Base-by-base conservation (phyloP, 2,888 invertebrate genomes). In the Andrena camellia region DNA sequence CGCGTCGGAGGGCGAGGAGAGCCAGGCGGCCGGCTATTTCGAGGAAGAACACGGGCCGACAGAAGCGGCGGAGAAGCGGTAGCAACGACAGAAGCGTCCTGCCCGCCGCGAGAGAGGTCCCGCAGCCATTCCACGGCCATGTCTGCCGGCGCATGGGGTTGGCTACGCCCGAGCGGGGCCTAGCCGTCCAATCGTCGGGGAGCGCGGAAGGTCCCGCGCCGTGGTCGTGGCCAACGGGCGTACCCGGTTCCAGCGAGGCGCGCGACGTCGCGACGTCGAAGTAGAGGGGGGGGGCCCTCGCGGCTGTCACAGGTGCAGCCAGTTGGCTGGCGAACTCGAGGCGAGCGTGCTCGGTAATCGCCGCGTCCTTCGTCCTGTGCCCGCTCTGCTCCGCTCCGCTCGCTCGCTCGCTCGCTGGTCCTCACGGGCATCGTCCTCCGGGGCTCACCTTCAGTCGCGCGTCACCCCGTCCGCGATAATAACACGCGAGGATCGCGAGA, bases 241-340 rank as follows among this genome's bases (percentile, higher is more conserved):
- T 89, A 82, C 74, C 89, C 81, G 72, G 52, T 69, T 66, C 31
- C 50, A 66, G 67, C 84, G 87, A 81, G 83, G 79, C 82, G 71
- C 86, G 80, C 84, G 86, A 83, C 81, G 81, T 52, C 73, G 8
- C 26, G 35, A 35, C 35, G 69, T 69, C 48, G 71, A 20, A 68
- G 86, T 81, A 80, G 69, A 88, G 90, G 90, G 90, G 90, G 90
- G 91, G 90, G 90, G 88, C 85, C 84, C 87, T 88, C 88, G 89
- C 89, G 86, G 89, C 76, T 68, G 83, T 86, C 91, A 91, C 92
- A 92, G 91, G 92, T 90, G 92, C 92, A 90, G 90, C 86, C 90
- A 94, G 94, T 94, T 92, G 92, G 91, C 90, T 92, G 93, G 92
- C 92, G 91, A 93, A 92, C 93, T 92, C 92, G 91, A 91, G 89